Conservation (phyloP, 2,113 vertebrate genomes). For the Colius striatus region DNA sequence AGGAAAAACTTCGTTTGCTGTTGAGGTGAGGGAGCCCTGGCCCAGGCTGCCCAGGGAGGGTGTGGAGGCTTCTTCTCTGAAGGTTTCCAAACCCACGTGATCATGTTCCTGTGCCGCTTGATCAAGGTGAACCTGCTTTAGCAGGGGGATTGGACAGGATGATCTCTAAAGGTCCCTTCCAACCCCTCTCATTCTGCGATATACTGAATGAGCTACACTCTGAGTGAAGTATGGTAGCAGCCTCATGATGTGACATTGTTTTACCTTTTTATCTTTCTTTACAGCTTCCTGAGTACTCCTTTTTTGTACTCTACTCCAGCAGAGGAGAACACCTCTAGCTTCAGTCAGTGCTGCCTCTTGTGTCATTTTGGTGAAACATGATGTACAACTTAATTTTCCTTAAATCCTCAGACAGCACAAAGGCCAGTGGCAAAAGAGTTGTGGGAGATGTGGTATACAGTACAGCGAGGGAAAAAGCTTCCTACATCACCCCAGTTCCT, state of each 20-base stretch:
- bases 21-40: no score
- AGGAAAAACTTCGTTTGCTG: no score
- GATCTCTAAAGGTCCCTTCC: no score
- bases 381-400: not conserved
- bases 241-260: not conserved
- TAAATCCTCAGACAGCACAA: constrained; percentile 84
- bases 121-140: no score
- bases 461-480: constrained; percentile 88
- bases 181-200: not conserved
- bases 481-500: constrained; percentile 95
- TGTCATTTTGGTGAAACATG: not conserved
- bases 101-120: no score
- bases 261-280: not conserved
- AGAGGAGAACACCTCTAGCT: not conserved
- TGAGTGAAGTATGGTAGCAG: not conserved
- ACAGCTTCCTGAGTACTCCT: not conserved
- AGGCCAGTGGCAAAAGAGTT: constrained; percentile 86
- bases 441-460: constrained; percentile 91
- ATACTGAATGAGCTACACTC: not conserved
- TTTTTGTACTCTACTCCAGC: not conserved
- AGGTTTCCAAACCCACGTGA: no score
- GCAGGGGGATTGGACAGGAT: no score
- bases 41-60: no score
- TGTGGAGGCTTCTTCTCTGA: no score
- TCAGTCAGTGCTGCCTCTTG: not conserved